Base-by-base conservation (phyloP, 1,140 invertebrate species). In the Cyclina sinensis region DNA sequence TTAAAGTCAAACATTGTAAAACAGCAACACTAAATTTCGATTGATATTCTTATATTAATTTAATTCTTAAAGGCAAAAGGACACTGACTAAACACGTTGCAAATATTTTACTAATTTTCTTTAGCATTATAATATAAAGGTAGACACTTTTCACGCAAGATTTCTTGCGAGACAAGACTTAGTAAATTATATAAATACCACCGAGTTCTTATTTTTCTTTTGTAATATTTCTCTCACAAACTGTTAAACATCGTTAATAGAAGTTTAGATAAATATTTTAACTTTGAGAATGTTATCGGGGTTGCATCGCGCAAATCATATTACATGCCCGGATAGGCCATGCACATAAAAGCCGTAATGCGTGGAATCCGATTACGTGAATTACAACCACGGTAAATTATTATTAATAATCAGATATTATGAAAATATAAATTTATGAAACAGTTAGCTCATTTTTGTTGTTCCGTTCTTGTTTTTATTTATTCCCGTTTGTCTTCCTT, bases 21-120 rank as follows among this genome's bases (percentile, higher is more conserved):
- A n/a, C n/a, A n/a, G n/a, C n/a, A n/a, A n/a, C 21, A 62, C 27
- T 62, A n/a, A 62, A 62, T 62, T 24, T 9, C 18, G 27, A 62
- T 11, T 62, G 24, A 62, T 57, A 57, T n/a, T n/a, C n/a, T 7
- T 62, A 27, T 62, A 24, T 27, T 62, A 12, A 0, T 14, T 62
- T 62, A 27, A 62, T 62, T 5, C 27, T 62, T 24, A 27, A 62
- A 62, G 24, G 24, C n/a, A n/a, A 27, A 62, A 62, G 9, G 57
- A 62, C 24, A 62, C 57, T 27, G 24, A 27, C n/a, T 27, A 62
- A 27, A 62, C 57, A 9, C 7, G 7, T 27, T 27, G 27, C 27
- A 62, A 62, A 62, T 62, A 62, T 62, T 62, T 62, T 62, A 18
- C 24, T 27, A 62, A 62, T 62, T 62, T 62, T n/a, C n/a, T 62